Conservation (phyloP, 2,113 vertebrate species). For the Spheniscus mendiculus region DNA sequence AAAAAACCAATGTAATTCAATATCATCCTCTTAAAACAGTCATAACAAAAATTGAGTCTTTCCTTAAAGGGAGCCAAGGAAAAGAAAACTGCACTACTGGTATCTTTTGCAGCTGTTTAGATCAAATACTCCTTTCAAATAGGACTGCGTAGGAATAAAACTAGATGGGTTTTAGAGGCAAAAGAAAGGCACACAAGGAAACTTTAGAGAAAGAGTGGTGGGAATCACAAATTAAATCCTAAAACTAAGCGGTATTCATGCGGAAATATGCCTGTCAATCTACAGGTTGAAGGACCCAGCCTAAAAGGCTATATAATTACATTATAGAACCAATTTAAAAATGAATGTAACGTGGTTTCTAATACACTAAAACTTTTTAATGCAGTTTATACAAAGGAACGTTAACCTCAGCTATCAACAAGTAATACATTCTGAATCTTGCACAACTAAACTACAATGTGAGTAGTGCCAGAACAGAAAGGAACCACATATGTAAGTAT, state of each 20-base stretch:
- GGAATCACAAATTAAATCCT: not conserved
- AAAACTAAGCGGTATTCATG: not conserved
- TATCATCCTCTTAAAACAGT: constrained; percentile 35
- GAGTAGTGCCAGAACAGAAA: not conserved
- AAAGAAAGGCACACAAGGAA: not conserved
- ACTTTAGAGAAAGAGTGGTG: not conserved
- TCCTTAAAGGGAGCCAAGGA: constrained; percentile 33
- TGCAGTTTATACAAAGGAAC: not conserved
- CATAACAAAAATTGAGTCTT: constrained; percentile 52
- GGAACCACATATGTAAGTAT: not conserved
- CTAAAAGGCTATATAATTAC: not conserved
- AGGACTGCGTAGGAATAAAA: not conserved
- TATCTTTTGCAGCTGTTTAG: constrained; percentile 23
- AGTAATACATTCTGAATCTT: not conserved
- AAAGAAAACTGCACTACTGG: constrained; percentile 30
- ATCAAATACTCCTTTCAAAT: not conserved
- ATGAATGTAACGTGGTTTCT: not conserved
- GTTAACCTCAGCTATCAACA: not conserved
- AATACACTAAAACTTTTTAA: not conserved
- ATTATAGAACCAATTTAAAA: not conserved
- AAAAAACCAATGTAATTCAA: constrained; percentile 3
- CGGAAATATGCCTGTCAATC: not conserved
- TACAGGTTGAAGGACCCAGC: not conserved
- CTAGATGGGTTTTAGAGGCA: not conserved
- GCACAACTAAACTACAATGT: not conserved